Evolutionary conservation across 1,140 invertebrate genomes (phyloP), one percentile per base, ranked within the genome.

Genomic region (Berghia stephanieae): DNA sequence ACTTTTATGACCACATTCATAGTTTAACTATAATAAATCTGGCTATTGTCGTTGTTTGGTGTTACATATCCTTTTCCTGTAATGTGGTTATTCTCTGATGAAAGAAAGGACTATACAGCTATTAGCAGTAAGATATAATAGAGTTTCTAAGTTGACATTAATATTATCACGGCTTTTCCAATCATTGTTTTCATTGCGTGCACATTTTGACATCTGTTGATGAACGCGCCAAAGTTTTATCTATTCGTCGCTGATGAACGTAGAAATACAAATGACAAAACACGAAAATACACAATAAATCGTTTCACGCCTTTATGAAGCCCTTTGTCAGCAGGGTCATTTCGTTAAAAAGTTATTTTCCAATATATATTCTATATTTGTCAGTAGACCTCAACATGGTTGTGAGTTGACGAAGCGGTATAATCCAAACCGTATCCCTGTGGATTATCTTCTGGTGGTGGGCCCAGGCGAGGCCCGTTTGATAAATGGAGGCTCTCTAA

Each of bases 321-420:
- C 27, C 13, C 27, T 27, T 13, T 10, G 10, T 10, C 10, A 18
- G 27, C 8, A 18, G 27, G 27, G 8, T 31, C 57, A 18, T 10
- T 63, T 18, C 27, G 27, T 63, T 63, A 18, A 18, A 10, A 16
- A 10, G 27, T 27, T 18, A 63, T 31, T 63, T 63, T 27, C 10
- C 27, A 63, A 63, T 63, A 10, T 63, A 10, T 8, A 63, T 13
- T 63, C 57, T 27, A 60, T 69, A 5, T 5, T 24, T 42, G 31
- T 55, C 55, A 88, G 73, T 88, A 89, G 34, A 88, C 88, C 77
- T 88, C 88, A 52, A 89, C 88, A 80, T 89, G 88, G 75, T 83
- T 87, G 77, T 85, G 87, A 42, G 76, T 85, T 70, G 84, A 81
- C 36, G 74, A 78, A 36, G 82, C 80, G 21, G 84, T 82, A 66